Evolutionary conservation across 2,888 invertebrate species (phyloP).

Genomic region (Chouioia cunea): DNA sequence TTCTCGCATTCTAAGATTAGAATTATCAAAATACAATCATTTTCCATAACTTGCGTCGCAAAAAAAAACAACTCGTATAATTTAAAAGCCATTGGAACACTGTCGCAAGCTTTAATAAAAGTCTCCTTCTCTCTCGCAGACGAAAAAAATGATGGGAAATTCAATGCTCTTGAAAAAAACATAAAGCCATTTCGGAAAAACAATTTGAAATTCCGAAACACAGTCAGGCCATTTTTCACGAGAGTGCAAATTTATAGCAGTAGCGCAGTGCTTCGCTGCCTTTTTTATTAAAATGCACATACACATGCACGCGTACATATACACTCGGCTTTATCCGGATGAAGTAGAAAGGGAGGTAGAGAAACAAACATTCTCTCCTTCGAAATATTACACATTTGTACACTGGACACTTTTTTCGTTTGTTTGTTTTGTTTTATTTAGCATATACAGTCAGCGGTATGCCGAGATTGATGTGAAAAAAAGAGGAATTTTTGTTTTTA

Average conservation of each 20-base stretch:
- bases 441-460: background rate
- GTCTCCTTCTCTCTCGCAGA: too few relatives aligned
- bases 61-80: too few relatives aligned
- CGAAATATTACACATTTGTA: constrained; percentile 9
- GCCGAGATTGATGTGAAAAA: too few relatives aligned
- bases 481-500: too few relatives aligned
- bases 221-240: background rate
- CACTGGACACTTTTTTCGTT: background rate
- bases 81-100: too few relatives aligned
- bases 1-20: too few relatives aligned
- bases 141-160: too few relatives aligned
- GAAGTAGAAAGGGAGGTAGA: constrained; percentile 3
- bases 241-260: constrained; percentile 19
- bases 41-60: too few relatives aligned
- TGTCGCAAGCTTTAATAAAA: too few relatives aligned
- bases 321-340: constrained; percentile 19
- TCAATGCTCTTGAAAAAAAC: background rate
- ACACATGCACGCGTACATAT: too few relatives aligned
- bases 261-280: background rate
- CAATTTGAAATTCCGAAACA: constrained; percentile 10
- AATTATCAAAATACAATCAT: too few relatives aligned
- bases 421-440: too few relatives aligned
- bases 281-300: constrained; percentile 29
- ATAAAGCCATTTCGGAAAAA: background rate
- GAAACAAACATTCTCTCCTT: constrained; percentile 3